Base-by-base conservation (phyloP, 2,797 vertebrate species). In the Sebastes itinus region DNA sequence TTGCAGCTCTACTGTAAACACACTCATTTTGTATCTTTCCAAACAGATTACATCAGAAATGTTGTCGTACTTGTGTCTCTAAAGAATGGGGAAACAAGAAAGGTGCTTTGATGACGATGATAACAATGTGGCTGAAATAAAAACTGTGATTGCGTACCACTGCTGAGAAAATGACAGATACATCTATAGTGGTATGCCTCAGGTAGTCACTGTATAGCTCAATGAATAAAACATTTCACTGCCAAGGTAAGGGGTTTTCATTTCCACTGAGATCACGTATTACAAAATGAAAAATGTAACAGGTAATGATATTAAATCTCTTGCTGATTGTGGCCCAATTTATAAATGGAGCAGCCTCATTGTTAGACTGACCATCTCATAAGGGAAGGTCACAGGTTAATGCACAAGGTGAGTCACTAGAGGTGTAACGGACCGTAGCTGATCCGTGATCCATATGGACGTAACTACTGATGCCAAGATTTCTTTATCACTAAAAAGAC, bases 301-400 rank as follows among this genome's bases (percentile, higher is more conserved):
- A 70, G 74, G 30, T 70, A 63, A 46, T 58, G 38, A 18, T 70
- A 35, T 69, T 12, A 70, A 83, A 58, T 72, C 63, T 61, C 46
- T 22, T 25, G 54, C 62, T 25, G 59, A 61, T 38, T 81, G 61
- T 65, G 83, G 23, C 71, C 66, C 23, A 33, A 3, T 69, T 75
- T 70, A 55, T 67, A 83, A 81, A 70, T 86, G 77, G 49, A 61
- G 83, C 33, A 3, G 65, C 54, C 65, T 72, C 35, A n/a, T 30
- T 42, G 62, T 62, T 23, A 32, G 14, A 54, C 28, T 76, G 30
- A 65, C 66, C 65, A 27, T 30, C 77, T 83, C 62, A 64, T 56
- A 71, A 55, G 30, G 22, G 61, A 70, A 67, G 71, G 72, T 77
- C 80, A 79, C 22, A 23, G 56, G 75, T 74, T 82, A 65, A 79